A percentile compares a stretch with the other conserved stretches of the same genome.
Conservation (phyloP, 1,140 invertebrate species). For the Melanaphis sacchari region DNA sequence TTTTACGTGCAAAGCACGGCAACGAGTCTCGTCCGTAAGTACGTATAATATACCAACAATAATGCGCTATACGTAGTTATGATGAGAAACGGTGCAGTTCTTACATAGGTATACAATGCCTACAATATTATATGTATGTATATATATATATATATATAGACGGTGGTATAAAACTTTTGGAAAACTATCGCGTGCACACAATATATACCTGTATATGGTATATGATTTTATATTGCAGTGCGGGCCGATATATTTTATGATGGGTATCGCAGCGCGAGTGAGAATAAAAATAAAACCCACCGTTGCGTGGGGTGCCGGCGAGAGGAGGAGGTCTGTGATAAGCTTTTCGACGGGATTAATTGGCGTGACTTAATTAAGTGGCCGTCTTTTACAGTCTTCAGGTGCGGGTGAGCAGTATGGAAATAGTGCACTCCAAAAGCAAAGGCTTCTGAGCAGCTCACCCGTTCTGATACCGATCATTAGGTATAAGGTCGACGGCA, state of each 20-base stretch:
- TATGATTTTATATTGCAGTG: not conserved
- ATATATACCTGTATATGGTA: not conserved
- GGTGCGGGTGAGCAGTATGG: not conserved
- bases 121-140: not conserved
- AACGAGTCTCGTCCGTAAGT: not conserved
- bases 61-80: not conserved
- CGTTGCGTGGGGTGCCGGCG: no score
- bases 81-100: not conserved
- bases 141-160: not conserved
- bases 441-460: not conserved
- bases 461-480: not conserved
- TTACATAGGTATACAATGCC: not conserved
- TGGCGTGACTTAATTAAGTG: constrained; percentile 24
- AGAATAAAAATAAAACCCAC: not conserved
- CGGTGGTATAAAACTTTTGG: not conserved
- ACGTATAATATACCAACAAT: not conserved
- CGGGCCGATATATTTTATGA: constrained; percentile 15
- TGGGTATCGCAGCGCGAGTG: not conserved
- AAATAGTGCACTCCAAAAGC: constrained; percentile 40
- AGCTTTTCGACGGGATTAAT: constrained; percentile 44
- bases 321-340: not conserved
- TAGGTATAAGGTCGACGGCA: not conserved
- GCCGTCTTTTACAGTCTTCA: not conserved
- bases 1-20: not conserved
- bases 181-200: not conserved